These are phyloP conservation scores for Anagyrus pseudococci DNA, from an alignment of 2,888 invertebrate species.

Conservation along the genomic window DNA sequence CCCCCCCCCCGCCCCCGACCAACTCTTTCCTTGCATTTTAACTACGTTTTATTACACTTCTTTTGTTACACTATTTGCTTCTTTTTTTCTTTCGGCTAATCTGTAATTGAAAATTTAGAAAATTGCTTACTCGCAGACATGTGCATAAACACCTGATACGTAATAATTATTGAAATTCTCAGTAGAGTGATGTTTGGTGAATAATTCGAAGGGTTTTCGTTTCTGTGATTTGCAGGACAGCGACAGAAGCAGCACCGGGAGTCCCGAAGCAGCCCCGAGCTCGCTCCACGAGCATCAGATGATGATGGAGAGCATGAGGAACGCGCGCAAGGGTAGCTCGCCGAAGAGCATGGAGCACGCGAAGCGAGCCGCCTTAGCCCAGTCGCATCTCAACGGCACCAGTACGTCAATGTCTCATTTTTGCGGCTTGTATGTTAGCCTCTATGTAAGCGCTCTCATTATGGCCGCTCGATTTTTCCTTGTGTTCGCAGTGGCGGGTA, in stretches of 20 bases:
- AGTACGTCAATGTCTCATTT: constrained; percentile 67
- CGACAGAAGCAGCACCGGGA: constrained; percentile 60
- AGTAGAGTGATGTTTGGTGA: too few species aligned
- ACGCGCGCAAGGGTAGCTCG: constrained; percentile 54
- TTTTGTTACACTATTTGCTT: too few species aligned
- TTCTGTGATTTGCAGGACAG: constrained; percentile 51
- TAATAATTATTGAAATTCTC: too few species aligned
- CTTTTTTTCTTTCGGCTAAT: too few species aligned
- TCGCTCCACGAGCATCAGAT: constrained; percentile 57
- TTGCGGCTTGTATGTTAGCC: too few species aligned
- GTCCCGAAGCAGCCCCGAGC: constrained; percentile 54
- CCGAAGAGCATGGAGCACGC: constrained; percentile 62
- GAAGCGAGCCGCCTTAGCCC: constrained; percentile 64
- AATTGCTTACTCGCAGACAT: too few species aligned
- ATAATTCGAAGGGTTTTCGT: not conserved
- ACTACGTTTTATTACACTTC: too few species aligned
- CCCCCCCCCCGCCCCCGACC: too few species aligned
- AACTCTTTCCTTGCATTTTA: too few species aligned
- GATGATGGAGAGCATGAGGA: constrained; percentile 56
- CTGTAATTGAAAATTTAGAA: too few species aligned
- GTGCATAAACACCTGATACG: too few species aligned
- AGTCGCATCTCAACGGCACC: constrained; percentile 71
- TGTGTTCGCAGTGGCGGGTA: constrained; percentile 71
- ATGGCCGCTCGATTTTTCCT: not conserved
- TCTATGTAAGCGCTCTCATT: too few species aligned